Percentiles rank a stretch among this genome's conserved stretches.
Conservation (phyloP, 2,888 invertebrate species). For the Atrina japonica region DNA sequence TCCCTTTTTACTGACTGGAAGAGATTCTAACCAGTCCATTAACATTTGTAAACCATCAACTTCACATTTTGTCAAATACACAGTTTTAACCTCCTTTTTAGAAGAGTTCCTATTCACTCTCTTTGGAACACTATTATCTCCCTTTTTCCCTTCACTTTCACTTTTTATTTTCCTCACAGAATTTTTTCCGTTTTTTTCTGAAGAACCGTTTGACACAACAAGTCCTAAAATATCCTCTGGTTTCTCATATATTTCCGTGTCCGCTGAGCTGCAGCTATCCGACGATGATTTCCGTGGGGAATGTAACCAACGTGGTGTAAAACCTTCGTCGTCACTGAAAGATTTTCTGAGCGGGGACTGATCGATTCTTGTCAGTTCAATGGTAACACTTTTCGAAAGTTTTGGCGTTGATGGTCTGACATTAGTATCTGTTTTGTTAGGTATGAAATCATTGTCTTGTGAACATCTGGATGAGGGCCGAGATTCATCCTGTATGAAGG, state of each 20-base stretch:
- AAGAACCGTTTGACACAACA: constrained; percentile 6
- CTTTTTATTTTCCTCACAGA: constrained; percentile 33
- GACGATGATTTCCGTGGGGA: constrained; percentile 55
- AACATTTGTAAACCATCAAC: constrained; percentile 82
- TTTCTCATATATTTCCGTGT: constrained; percentile 46
- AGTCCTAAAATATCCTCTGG: constrained; percentile 30
- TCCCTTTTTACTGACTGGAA: constrained; percentile 94
- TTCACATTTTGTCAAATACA: constrained; percentile 74
- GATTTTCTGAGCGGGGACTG: constrained; percentile 49
- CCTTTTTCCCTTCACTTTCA: constrained; percentile 40
- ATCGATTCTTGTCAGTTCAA: constrained; percentile 73
- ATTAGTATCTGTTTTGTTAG: neutral
- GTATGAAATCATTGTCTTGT: constrained; percentile 37
- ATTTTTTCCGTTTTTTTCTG: constrained; percentile 16
- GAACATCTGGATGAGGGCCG: constrained; percentile 45
- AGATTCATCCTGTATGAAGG: constrained; percentile 40
- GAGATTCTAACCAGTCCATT: constrained; percentile 93
- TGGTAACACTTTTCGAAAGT: constrained; percentile 67
- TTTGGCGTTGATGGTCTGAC: constrained; percentile 47
- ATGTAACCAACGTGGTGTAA: constrained; percentile 40
- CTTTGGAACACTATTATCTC: constrained; percentile 14
- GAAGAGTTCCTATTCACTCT: constrained; percentile 43
- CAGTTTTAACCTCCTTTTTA: constrained; percentile 53
- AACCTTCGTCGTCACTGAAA: constrained; percentile 59
- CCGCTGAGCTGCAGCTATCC: constrained; percentile 55